A percentile compares a stretch with the other conserved stretches of the same genome.
phyloP scores from a whole-genome alignment of 2,113 vertebrate species.

The Desmodus rotundus region DNA sequence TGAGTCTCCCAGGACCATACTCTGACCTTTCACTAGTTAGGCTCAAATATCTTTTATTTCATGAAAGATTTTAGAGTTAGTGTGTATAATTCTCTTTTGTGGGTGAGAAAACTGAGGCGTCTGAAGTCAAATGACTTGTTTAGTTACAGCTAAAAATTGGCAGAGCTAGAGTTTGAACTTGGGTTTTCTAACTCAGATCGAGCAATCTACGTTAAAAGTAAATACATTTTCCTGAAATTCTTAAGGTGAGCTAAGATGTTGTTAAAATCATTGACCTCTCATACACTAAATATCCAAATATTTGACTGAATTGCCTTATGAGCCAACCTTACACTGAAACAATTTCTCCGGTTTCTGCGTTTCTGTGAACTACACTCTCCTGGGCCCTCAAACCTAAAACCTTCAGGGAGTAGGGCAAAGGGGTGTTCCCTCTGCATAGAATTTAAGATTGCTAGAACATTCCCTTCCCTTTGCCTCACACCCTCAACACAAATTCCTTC shows the following conservation, averaged over 20 bases:
- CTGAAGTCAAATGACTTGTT: neutral
- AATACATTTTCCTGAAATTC: neutral
- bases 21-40: neutral
- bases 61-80: neutral
- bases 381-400: neutral
- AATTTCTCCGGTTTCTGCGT: neutral
- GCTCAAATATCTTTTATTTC: neutral
- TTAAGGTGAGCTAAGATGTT: neutral
- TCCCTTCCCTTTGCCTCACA: neutral
- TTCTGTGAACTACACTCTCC: neutral
- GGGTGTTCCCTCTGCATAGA: rapidly evolving
- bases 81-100: neutral
- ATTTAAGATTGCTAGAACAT: neutral
- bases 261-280: neutral
- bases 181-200: neutral
- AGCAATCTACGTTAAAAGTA: neutral
- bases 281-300: neutral
- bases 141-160: neutral
- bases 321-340: neutral
- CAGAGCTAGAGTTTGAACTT: neutral
- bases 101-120: neutral
- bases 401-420: neutral
- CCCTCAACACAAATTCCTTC: neutral
- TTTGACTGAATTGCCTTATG: neutral
- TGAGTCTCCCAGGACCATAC: neutral